Evolutionary conservation across 1,140 invertebrate species (phyloP), one percentile per base, ranked within the genome.

Genomic region (Acromyrmex charruanus): DNA sequence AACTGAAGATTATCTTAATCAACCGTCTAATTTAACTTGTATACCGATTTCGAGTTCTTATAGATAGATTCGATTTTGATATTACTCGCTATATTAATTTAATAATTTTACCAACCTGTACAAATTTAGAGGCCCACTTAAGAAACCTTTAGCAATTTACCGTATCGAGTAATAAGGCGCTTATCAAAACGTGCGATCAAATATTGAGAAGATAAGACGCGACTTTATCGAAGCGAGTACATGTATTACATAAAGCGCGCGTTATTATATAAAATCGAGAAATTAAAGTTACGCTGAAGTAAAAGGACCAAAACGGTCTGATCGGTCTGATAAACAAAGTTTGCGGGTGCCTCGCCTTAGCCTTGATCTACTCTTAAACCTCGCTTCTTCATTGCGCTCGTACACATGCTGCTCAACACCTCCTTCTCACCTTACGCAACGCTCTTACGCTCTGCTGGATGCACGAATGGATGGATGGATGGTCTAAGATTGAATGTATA

Each of bases 361-460:
- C 93, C 93, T 93, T 93, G 93, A 93, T 92, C 92, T 88, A 94
- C 93, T 94, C 88, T 91, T 90, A 74, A 82, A 82, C 72, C 77
- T 86, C 84, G 61, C 63, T 86, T 80, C 85, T 75, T 79, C 80
- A 31, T 74, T 18, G 49, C 63, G 9, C 77, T 35, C 61, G 7
- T 72, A 28, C n/a, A 69, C 49, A 55, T 1, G n/a, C 44, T 21
- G n/a, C 31, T 82, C 35, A 49, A 53, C 28, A 51, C 49, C 80
- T 72, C 55, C 18, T 82, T 74, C 18, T 74, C 49, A 58, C 65
- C 35, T 82, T 82, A 35, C 68, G 80, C 68, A 82, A 82, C 39
- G n/a, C 39, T 82, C 55, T 59, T 61, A 61, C 68, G 68, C 69
- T 82, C 21, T 55, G 68, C 68, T 82, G 80, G 79, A 72, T 58